phyloP scores from a whole-genome alignment of 2,888 invertebrate species.

The Stratiomys singularior region DNA sequence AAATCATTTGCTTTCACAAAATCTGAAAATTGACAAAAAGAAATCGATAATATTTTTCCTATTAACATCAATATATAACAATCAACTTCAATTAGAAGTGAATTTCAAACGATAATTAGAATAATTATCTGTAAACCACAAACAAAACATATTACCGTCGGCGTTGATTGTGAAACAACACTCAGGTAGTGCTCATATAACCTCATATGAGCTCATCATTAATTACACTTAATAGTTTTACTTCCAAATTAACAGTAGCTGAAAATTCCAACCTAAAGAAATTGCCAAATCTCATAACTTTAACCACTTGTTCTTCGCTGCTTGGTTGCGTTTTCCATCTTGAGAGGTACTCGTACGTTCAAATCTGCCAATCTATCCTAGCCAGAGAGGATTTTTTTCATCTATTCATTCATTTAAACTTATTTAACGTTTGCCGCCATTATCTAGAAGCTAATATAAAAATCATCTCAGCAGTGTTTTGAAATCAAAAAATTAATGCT shows the following conservation, averaged over 20 bases:
- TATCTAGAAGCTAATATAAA: slow-evolving; percentile 16
- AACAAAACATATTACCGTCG: slow-evolving; percentile 8
- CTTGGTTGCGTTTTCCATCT: neutral
- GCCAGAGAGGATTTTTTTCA: no score
- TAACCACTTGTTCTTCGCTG: neutral
- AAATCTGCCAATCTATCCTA: neutral
- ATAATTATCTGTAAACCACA: slow-evolving; percentile 10
- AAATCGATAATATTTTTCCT: no score
- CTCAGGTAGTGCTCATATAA: slow-evolving; percentile 38
- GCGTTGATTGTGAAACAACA: neutral
- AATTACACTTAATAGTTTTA: slow-evolving; percentile 34
- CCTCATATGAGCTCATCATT: slow-evolving; percentile 16
- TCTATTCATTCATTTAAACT: neutral
- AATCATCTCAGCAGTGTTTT: slow-evolving; percentile 41
- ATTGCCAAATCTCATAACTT: slow-evolving; percentile 24
- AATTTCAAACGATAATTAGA: slow-evolving; percentile 2
- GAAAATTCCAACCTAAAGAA: neutral
- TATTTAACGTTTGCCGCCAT: slow-evolving; percentile 5
- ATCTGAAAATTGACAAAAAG: no score
- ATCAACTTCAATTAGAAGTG: neutral
- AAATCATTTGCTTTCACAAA: no score
- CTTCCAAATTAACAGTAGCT: slow-evolving; percentile 27
- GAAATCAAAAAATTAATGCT: slow-evolving; percentile 45
- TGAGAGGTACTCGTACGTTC: no score
- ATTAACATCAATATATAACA: neutral